A percentile compares a stretch with the other conserved stretches of the same genome.
Evolutionary conservation across 2,113 vertebrate species (phyloP).

Genomic region (Callospermophilus lateralis): DNA sequence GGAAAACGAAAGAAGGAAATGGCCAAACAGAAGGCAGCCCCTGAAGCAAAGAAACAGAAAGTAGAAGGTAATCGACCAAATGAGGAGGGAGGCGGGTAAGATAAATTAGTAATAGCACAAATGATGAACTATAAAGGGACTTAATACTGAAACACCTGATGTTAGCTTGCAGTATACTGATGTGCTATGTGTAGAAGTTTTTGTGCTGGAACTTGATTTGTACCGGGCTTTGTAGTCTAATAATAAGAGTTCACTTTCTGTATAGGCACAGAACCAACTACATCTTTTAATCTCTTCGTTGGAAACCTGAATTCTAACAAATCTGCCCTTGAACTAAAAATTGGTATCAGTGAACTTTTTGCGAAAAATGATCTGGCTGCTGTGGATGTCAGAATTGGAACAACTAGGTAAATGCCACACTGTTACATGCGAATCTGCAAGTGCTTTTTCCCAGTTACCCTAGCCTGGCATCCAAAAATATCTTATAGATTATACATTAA

Average conservation of each 20-base stretch:
- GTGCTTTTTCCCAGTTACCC: background rate
- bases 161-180: conserved; percentile 87
- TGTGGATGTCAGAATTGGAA: conserved; percentile 92
- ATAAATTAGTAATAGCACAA: conserved; percentile 55
- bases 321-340: conserved; percentile 93
- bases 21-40: conserved; percentile 86
- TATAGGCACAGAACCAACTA: conserved; percentile 66
- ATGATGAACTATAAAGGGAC: conserved; percentile 91
- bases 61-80: conserved; percentile 78
- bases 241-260: background rate
- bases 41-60: conserved; percentile 90
- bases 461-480: background rate
- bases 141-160: conserved; percentile 93
- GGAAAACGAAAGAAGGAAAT: conserved; percentile 91
- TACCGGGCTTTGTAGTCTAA: background rate
- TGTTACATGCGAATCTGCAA: background rate
- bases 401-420: conserved; percentile 89
- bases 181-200: conserved; percentile 67
- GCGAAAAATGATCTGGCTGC: conserved; percentile 93
- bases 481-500: background rate
- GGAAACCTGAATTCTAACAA: conserved; percentile 93
- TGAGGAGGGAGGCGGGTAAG: rapidly evolving
- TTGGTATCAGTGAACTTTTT: conserved; percentile 92
- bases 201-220: rapidly evolving
- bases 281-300: conserved; percentile 92